Conservation (phyloP, 2,888 invertebrate species). For the Synanthedon andrenaeformis region DNA sequence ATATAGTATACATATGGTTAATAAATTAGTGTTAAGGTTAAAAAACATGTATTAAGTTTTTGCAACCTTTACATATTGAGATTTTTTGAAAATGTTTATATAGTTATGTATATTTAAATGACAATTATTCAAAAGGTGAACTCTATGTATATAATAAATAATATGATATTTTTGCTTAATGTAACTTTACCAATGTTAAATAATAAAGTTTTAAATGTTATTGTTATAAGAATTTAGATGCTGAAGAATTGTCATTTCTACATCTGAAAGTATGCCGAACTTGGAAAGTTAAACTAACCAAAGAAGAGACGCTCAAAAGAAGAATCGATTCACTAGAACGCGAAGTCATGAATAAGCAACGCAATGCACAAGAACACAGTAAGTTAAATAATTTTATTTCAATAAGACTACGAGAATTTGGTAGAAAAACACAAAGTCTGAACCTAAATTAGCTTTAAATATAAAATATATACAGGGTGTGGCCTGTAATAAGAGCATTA, state of each 20-base stretch:
- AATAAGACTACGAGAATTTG: too few relatives aligned
- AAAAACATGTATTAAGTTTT: background rate
- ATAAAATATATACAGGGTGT: too few relatives aligned
- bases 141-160: too few relatives aligned
- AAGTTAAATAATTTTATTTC: conserved; percentile 10
- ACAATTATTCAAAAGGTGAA: too few relatives aligned
- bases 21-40: background rate
- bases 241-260: conserved; percentile 66
- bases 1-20: too few relatives aligned
- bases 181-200: too few relatives aligned
- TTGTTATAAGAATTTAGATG: conserved; percentile 42
- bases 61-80: too few relatives aligned
- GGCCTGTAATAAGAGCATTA: too few relatives aligned
- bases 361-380: conserved; percentile 62
- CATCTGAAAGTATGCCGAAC: conserved; percentile 66
- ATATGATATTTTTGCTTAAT: too few relatives aligned
- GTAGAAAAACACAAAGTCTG: background rate
- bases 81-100: too few relatives aligned
- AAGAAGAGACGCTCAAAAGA: conserved; percentile 54
- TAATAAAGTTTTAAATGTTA: background rate
- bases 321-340: conserved; percentile 55
- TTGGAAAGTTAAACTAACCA: conserved; percentile 49
- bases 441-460: background rate
- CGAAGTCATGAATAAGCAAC: conserved; percentile 58
- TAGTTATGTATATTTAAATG: too few relatives aligned